Base-by-base conservation (phyloP, 2,888 invertebrate genomes). In the Operophtera brumata region DNA sequence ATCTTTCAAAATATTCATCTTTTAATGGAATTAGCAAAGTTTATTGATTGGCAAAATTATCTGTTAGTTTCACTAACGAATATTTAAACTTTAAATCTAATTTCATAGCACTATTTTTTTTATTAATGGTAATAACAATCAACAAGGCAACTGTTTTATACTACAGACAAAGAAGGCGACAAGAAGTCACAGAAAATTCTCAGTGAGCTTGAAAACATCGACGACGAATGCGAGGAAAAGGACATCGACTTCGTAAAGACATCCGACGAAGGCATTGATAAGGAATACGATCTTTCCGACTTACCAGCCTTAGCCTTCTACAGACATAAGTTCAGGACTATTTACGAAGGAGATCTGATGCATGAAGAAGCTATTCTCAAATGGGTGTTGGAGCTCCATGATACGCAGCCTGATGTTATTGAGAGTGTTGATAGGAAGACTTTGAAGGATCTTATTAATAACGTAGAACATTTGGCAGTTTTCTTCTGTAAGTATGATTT, bases 181-280 rank as follows among this genome's bases (percentile, higher is more conserved):
- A 96, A 96, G 74, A 95, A 96, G 76, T 95, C 96, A 20, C 95
- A 96, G 66, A 96, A 96, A 78, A 97, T 97, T 56, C 89, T 97
- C 0, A 94, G 94, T 72, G 97, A 97, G 78, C 79, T 97, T 57
- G 97, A 97, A 80, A 97, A 97, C 73, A 97, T 97, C 68, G 97
- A 97, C 73, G 97, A 97, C 69, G 96, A 97, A 75, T 96, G 97
- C 75, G 97, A 97, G 86, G 95, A 96, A 73, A 95, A 96, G 79
- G 94, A 96, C 68, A 96, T 97, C 64, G 95, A 96, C 79, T 97
- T 97, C 77, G 95, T 97, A 0, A 97, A 97, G 82, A 96, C 96
- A 62, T 97, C 96, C 7, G 97, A 97, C 74, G 94, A 95, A 26
- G 95, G 96, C 41, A 93, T 97, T 53, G 94, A 96, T 59, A 95